A percentile compares a stretch with the other conserved stretches of the same genome.
phyloP scores from a whole-genome alignment of 1,140 invertebrate species.

The Octopus bimaculoides region DNA sequence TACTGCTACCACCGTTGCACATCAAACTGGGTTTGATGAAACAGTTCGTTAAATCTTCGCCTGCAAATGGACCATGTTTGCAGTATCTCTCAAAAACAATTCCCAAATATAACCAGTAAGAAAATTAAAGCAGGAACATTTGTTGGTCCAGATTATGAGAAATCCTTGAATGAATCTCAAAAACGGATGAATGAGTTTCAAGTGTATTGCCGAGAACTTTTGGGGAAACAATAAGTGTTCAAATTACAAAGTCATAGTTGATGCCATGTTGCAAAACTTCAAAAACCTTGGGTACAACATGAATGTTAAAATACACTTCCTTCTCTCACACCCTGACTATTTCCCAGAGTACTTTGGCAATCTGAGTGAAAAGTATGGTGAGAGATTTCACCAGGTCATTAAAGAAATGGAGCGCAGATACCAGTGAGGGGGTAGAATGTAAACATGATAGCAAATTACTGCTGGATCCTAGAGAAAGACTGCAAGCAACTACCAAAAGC shows the following conservation, averaged over 20 bases:
- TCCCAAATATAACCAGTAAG: not conserved
- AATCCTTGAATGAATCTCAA: not conserved
- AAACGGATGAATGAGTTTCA: not conserved
- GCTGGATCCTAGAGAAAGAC: not conserved
- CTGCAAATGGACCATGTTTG: not conserved
- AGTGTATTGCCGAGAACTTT: not conserved
- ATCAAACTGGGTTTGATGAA: not conserved
- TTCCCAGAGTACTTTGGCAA: not conserved
- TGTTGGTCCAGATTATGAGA: not conserved
- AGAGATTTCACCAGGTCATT: not conserved
- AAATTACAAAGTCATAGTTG: not conserved
- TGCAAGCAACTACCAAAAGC: too few relatives aligned
- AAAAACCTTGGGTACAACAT: not conserved
- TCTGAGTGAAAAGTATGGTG: not conserved
- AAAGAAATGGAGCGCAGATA: not conserved
- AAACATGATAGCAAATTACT: not conserved
- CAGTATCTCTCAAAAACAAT: not conserved
- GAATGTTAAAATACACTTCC: not conserved
- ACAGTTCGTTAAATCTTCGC: not conserved
- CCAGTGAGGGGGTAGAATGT: not conserved
- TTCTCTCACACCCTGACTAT: not conserved
- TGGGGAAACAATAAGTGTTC: not conserved
- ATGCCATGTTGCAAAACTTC: not conserved
- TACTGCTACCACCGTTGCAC: conserved; percentile 3
- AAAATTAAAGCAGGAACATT: not conserved